Percentiles rank a stretch among this genome's conserved stretches.
phyloP scores from a whole-genome alignment of 2,113 vertebrate species.

The Clarias magur region DNA sequence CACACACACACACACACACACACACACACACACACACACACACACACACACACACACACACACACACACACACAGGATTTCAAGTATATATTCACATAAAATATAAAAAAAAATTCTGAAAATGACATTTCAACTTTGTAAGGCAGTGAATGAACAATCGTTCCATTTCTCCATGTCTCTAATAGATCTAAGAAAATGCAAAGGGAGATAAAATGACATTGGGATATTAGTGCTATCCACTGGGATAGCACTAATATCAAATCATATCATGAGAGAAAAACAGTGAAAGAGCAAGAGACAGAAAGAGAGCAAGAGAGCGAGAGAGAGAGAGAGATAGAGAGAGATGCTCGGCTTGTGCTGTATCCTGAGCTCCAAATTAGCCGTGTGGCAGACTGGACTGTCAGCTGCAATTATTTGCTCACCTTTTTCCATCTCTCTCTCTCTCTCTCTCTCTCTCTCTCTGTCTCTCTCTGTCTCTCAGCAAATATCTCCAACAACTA shows the following conservation, averaged over 20 bases:
- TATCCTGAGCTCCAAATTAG: conserved; percentile 88
- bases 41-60: not conserved
- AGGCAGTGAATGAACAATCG: not conserved
- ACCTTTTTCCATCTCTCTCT: conserved; percentile 76
- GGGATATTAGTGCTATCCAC: not conserved
- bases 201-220: not conserved
- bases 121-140: not conserved
- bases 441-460: conserved; percentile 55
- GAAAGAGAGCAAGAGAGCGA: not conserved
- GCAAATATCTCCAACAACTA: conserved; percentile 44
- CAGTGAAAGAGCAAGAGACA: not conserved
- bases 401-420: conserved; percentile 83
- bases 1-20: conserved; percentile 37
- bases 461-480: conserved; percentile 56
- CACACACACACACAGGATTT: conserved; percentile 26
- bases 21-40: conserved; percentile 36
- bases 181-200: not conserved
- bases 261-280: conserved; percentile 5
- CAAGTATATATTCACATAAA: not conserved
- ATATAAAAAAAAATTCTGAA: not conserved
- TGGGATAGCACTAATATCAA: not conserved
- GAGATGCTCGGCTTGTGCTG: conserved; percentile 18
- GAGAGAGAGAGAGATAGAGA: not conserved
- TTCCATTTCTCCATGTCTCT: not conserved
- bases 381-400: conserved; percentile 87